Evolutionary conservation across 2,797 vertebrate genomes (phyloP).

Genomic region (Sebastolobus alascanus): DNA sequence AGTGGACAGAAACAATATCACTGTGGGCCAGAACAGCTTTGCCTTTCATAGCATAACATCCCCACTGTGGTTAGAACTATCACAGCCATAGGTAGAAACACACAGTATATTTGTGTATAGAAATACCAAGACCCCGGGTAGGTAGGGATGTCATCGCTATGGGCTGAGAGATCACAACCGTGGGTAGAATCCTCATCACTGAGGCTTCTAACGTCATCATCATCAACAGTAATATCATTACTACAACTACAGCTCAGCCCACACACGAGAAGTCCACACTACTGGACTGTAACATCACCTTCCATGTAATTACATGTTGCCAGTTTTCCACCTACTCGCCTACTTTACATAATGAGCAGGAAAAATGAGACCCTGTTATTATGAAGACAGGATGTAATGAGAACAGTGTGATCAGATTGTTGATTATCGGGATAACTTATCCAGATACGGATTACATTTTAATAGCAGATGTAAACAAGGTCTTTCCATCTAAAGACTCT

Average conservation of each 20-base stretch:
- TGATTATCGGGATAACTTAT: constrained; percentile 10
- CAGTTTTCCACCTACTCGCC: constrained; percentile 11
- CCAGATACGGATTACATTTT: constrained; percentile 26
- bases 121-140: neutral
- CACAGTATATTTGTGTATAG: neutral
- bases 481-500: neutral
- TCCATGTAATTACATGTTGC: neutral
- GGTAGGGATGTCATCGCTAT: neutral
- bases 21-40: neutral
- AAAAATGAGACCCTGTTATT: constrained; percentile 5
- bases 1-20: neutral
- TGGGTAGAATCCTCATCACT: constrained; percentile 2
- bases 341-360: constrained; percentile 13
- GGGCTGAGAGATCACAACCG: neutral
- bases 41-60: neutral
- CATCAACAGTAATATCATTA: neutral
- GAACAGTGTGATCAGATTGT: neutral
- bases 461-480: constrained; percentile 27
- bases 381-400: neutral
- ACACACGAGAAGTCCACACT: constrained; percentile 7
- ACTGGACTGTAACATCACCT: neutral
- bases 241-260: constrained; percentile 6
- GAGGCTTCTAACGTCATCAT: neutral
- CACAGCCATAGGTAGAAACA: neutral
- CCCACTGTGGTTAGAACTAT: neutral